Evolutionary conservation across 2,797 vertebrate species (phyloP), one percentile per base, ranked within the genome.

Genomic region (Sebastes steindachneri): DNA sequence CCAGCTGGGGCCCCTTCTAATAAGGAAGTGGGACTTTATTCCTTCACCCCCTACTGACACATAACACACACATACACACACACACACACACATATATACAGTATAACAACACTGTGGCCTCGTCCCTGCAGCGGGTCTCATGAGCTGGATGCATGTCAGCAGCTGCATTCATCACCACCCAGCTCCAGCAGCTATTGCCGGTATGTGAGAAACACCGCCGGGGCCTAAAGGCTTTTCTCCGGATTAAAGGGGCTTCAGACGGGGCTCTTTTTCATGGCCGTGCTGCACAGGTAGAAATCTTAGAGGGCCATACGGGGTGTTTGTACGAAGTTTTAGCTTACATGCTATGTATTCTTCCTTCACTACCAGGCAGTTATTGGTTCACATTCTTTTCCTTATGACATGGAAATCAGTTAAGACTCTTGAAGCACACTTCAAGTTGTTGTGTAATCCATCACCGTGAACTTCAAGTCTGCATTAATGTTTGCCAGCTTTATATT

Each of bases 1-100:
- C 90, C 93, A 94, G 93, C 92, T 92, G 92, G 85, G 91, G 88
- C 89, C 88, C 83, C 75, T 80, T 90, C 88, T 91, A 93, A 94
- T 93, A 92, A 93, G 93, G 90, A 93, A 91, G 89, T 86, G 72
- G 88, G 82, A 87, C 86, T 93, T 92, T 82, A 91, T 86, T 90
- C 86, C 60, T 58, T 77, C 75, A 64, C 85, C 90, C 83, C 87
- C 83, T 63, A 78, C 83, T 72, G 86, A 89, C 79, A 66, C 35
- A 80, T 68, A 21, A 82, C 64, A 29, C 62, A 25, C 21, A 26
- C 31, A 8, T 10, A 63, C 31, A 28, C 21, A 25, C 33, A 35
- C 33, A 35, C 35, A 4, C 35, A 35, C 62, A 8, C 21, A 64
- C 62, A 25, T 5, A 66, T 68, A 79, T 70, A 79, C 69, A 80